Base-by-base conservation (phyloP, 92 coral and sea anemone species). In the Phymanthus crucifer region DNA sequence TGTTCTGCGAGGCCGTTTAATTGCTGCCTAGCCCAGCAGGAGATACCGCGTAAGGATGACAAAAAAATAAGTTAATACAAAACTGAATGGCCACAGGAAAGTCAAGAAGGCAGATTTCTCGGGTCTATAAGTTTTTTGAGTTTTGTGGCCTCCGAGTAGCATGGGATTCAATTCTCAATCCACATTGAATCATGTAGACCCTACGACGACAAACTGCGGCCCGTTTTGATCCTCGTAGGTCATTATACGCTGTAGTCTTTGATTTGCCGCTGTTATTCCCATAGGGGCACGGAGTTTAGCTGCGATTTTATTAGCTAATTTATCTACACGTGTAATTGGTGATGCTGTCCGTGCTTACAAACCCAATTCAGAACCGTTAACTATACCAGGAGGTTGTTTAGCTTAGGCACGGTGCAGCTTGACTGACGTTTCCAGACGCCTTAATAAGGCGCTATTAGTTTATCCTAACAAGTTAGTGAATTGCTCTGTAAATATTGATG, bases 151-250 rank as follows among this genome's bases (percentile, higher is more conserved):
- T n/a, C n/a, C 17, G 13, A 61, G 34, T 26, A 61, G 68, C 9
- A 18, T 61, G 68, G 68, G 68, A 61, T 61, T 54, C 68, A 61
- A 26, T 61, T 61, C 34, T 61, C 68, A 61, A 61, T 61, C 68
- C 35, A 61, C 68, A 61, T 24, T 61, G 13, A 34, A 52, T 21
- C 13, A 34, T 3, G 31, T 75, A 52, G 79, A 52, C 47, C 21
- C 24, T 27, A 52, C 57, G 79, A 54, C 79, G 47, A 32, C 70
- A 21, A 6, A 40, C 36, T 18, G 72, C 80, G 37, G 58, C 80
- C 86, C 35, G 52, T 91, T 93, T 93, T 93, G 94, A 93, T 93
- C 94, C 90, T 76, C 68, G 12, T 71, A 70, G 83, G 89, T 80
- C 75, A 91, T 83, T 83, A 87, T 78, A 70, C 52, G 61, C 36